A percentile compares a stretch with the other conserved stretches of the same genome.
Evolutionary conservation across 2,113 vertebrate genomes (phyloP).

Genomic region (Marcusenius ussheri): DNA sequence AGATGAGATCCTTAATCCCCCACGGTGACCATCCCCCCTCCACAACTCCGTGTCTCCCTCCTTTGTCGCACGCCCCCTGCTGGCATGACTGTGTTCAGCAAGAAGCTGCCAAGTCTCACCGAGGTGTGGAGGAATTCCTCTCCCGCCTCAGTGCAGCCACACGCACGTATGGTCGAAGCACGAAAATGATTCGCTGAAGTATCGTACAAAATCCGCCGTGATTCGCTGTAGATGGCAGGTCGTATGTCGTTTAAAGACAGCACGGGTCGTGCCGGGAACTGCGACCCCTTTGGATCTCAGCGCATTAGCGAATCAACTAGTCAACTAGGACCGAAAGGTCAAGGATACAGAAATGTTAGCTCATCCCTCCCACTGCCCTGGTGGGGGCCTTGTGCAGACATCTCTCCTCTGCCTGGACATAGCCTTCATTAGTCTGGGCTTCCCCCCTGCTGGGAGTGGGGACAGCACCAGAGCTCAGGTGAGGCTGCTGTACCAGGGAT

Average conservation of each 20-base stretch:
- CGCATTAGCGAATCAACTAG: background rate
- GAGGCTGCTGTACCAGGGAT: background rate
- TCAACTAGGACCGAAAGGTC: background rate
- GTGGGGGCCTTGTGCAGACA: background rate
- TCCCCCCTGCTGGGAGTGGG: background rate
- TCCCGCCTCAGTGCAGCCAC: background rate
- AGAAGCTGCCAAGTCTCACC: slow-evolving; percentile 34
- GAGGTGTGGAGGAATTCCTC: slow-evolving; percentile 12
- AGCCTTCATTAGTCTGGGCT: background rate
- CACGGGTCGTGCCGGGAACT: no score
- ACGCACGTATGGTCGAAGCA: background rate
- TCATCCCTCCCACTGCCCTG: background rate
- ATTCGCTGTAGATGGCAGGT: background rate
- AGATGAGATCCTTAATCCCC: background rate
- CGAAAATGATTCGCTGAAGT: background rate
- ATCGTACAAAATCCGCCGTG: background rate
- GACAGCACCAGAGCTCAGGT: background rate
- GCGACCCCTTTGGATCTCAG: background rate
- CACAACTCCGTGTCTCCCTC: background rate
- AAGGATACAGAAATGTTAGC: background rate
- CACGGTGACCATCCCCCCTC: background rate
- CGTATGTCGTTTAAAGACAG: background rate
- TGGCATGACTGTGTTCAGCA: background rate
- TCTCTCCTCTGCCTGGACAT: background rate
- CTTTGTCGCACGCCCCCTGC: background rate